Base-by-base conservation (phyloP, 2,797 vertebrate species). In the Orientallactaga sibirica region DNA sequence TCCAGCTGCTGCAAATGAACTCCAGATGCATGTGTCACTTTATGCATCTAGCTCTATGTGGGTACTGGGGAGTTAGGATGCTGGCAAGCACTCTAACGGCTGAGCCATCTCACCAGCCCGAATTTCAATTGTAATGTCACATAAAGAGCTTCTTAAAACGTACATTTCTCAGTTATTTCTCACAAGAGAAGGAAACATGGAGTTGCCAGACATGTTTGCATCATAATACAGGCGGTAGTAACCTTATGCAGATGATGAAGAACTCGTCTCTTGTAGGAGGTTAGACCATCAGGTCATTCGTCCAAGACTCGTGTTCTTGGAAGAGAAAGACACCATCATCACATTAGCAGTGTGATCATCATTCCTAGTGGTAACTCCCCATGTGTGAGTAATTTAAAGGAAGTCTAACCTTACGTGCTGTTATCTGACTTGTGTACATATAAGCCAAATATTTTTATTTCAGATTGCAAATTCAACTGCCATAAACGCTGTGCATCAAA, bases 401-500 rank as follows among this genome's bases (percentile, higher is more conserved):
- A 94, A 93, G 48, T 92, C 22, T 82, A 74, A 70, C 14, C 43
- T 29, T 91, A 79, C 77, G 8, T 93, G 37, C 80, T 91, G 83
- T 37, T 94, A 5, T n/a, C 61, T 93, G 55, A 76, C 82, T 90
- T 20, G 37, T 79, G 87, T 89, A 85, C 86, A 37, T 16, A 9
- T 83, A 89, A 84, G 10, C n/a, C 71, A 3, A 85, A 93, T 92
- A 75, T 86, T 90, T 96, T 41, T 76, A 0, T 97, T 97, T 90
- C 97, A 99, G 99, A 99, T 97, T 99, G 99, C 98, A 99, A 99
- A 98, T 99, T 99, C 97, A 99, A 99, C 96, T 99, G 99, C 96
- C 99, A 99, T 98, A 99, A 99, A 97, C 98, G 99, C 87, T 99
- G 99, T 96, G 99, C 99, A 81, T 98, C 99, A 90, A 99, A 99